Conservation (phyloP, 2,797 vertebrate species). For the Epinephelus malabaricus region DNA sequence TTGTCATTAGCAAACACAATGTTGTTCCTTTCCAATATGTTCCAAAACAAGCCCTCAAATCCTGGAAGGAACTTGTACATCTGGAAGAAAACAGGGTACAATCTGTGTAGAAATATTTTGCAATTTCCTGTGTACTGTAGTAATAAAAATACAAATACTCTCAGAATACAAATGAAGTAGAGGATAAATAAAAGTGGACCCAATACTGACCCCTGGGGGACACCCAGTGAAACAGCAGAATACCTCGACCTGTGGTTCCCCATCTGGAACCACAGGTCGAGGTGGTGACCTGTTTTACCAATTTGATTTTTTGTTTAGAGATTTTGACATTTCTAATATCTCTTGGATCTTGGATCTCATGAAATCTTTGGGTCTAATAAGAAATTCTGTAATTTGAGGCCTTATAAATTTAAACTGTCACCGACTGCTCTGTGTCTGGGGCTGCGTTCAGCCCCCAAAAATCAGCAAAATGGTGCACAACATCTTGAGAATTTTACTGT, state of each 20-base stretch:
- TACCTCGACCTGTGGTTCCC: too few relatives aligned
- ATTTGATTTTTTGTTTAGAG: too few relatives aligned
- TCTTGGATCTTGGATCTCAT: background rate
- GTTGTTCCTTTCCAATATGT: conserved; percentile 81
- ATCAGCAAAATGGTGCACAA: too few relatives aligned
- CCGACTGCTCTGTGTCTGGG: too few relatives aligned
- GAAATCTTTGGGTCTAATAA: background rate
- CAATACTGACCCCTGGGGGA: too few relatives aligned
- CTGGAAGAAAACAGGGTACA: conserved; percentile 69
- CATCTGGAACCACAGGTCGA: too few relatives aligned
- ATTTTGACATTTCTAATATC: background rate
- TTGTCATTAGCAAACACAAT: conserved; percentile 86
- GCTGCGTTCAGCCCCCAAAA: too few relatives aligned
- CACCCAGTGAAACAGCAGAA: too few relatives aligned
- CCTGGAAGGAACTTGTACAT: conserved; percentile 86
- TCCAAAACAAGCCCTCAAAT: conserved; percentile 83
- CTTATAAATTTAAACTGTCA: background rate
- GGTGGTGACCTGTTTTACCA: too few relatives aligned
- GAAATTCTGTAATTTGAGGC: background rate
- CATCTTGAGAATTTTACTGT: too few relatives aligned
- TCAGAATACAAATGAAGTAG: too few relatives aligned
- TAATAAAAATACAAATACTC: background rate
- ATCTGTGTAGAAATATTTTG: conserved; percentile 2
- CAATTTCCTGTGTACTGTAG: conserved; percentile 1
- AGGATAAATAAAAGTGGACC: too few relatives aligned